Conservation (phyloP, 2,113 vertebrate species). For the Dromas ardeola region DNA sequence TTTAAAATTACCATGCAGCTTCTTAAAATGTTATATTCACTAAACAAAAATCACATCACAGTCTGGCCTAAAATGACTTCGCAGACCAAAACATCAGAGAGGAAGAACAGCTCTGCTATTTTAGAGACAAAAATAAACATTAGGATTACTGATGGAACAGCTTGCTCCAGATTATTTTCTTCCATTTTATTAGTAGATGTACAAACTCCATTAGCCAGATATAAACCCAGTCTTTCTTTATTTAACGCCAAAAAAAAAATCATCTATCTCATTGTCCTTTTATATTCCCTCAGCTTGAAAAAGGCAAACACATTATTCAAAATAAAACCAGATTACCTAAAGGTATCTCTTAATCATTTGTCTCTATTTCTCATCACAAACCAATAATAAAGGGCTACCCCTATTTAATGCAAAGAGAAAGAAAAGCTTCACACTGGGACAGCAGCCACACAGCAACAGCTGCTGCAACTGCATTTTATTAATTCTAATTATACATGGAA, state of each 20-base stretch:
- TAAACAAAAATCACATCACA: background rate
- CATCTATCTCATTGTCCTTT: background rate
- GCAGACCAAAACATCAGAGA: background rate
- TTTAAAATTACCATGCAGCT: background rate
- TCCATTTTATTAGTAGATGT: slow-evolving; percentile 62
- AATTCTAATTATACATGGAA: slow-evolving; percentile 43
- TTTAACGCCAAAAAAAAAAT: background rate
- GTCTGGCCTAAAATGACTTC: slow-evolving; percentile 42
- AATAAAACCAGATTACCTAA: slow-evolving; percentile 56
- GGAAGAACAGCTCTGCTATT: slow-evolving; percentile 4
- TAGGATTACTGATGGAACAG: slow-evolving; percentile 64
- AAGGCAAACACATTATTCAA: background rate
- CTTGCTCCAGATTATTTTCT: slow-evolving; percentile 64
- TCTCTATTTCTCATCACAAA: background rate
- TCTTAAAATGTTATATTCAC: background rate
- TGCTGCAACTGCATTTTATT: slow-evolving; percentile 43
- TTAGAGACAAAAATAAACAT: slow-evolving; percentile 38
- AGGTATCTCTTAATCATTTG: slow-evolving; percentile 6
- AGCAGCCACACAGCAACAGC: slow-evolving; percentile 39
- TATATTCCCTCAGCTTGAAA: background rate
- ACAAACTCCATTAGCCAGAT: slow-evolving; percentile 35
- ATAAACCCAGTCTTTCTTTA: background rate
- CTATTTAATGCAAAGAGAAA: slow-evolving; percentile 2
- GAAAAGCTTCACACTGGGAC: slow-evolving; percentile 32
- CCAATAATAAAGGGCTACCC: background rate